Evolutionary conservation across 2,888 invertebrate species (phyloP), one percentile per base, ranked within the genome.

Genomic region (Biston betularia): DNA sequence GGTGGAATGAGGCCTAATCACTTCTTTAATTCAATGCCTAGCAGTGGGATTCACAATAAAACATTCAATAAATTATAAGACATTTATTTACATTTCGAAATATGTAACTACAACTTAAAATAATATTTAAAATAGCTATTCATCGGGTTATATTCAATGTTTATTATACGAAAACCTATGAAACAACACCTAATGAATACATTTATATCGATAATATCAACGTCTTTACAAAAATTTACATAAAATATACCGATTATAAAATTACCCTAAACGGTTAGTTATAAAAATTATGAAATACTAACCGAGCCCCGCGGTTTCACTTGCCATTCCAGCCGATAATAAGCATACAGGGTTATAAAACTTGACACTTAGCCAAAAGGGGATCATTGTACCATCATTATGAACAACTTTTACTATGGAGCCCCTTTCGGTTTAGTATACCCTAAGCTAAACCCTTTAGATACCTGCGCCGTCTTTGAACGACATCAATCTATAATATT

Each of bases 141-240:
- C 57, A 55, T 62, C 40, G 14, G 57, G 58, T 50, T 63, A 63
- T n/a, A 50, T 55, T 48, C 44, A 52, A 44, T 73, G 74, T 74
- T 70, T 68, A 83, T 79, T 84, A 87, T 86, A 87, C 84, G 87
- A 87, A 85, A 86, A 75, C 70, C 79, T 83, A 81, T 78, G 65
- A 66, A 72, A 72, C 75, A 63, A 59, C 53, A 48, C 76, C 65
- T 61, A 24, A 63, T 33, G 33, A 56, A 63, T 69, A 65, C 71
- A 73, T 70, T 38, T 77, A n/a, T 24, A 77, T 75, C 33, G 54
- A 42, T 73, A 57, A 67, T 55, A 65, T 65, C 45, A 65, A 76
- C 76, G 76, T 77, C 83, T 89, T 87, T 91, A 92, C 92, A 92
- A 92, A n/a, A 91, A 92, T 90, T 83, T 91, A 91, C 89, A 91